phyloP scores from a whole-genome alignment of 2,888 invertebrate species.

The Tiliacea aurago region DNA sequence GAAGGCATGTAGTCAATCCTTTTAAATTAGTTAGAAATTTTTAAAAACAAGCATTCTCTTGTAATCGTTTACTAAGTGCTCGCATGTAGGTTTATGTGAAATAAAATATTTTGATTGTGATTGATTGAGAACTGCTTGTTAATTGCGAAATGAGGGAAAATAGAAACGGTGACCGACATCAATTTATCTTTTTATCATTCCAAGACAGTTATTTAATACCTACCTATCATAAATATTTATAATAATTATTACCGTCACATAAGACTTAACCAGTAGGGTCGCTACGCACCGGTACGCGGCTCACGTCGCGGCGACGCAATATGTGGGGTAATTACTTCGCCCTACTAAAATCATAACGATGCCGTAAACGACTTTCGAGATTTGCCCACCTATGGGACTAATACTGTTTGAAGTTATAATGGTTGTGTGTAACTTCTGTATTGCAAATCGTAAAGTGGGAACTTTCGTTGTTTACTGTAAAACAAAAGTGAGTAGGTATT shows the following conservation, averaged over 20 bases:
- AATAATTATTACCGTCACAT: slow-evolving; percentile 14
- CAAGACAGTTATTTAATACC: neutral
- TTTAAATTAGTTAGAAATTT: too few relatives aligned
- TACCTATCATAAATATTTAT: slow-evolving; percentile 20
- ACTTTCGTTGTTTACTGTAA: neutral
- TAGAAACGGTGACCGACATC: neutral
- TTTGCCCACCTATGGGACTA: slow-evolving; percentile 63
- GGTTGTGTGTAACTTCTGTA: slow-evolving; percentile 36
- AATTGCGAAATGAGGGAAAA: neutral
- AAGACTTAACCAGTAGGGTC: slow-evolving; percentile 35
- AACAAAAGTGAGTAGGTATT: neutral
- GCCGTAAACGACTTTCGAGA: slow-evolving; percentile 61
- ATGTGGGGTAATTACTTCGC: slow-evolving; percentile 65
- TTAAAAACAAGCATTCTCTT: too few relatives aligned
- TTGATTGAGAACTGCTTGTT: neutral
- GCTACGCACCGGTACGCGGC: slow-evolving; percentile 41
- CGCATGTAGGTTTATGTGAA: too few relatives aligned
- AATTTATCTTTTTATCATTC: neutral
- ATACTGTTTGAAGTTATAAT: slow-evolving; percentile 52
- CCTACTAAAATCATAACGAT: slow-evolving; percentile 61
- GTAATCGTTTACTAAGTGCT: too few relatives aligned
- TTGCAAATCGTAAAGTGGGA: slow-evolving; percentile 4
- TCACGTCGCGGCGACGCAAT: slow-evolving; percentile 56
- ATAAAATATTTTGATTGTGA: too few relatives aligned
- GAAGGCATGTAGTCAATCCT: too few relatives aligned